A percentile compares a stretch with the other conserved stretches of the same genome.
These are phyloP conservation scores for Dipodomys ordii DNA, from an alignment of 2,113 vertebrate genomes.

Conservation along the genomic window DNA sequence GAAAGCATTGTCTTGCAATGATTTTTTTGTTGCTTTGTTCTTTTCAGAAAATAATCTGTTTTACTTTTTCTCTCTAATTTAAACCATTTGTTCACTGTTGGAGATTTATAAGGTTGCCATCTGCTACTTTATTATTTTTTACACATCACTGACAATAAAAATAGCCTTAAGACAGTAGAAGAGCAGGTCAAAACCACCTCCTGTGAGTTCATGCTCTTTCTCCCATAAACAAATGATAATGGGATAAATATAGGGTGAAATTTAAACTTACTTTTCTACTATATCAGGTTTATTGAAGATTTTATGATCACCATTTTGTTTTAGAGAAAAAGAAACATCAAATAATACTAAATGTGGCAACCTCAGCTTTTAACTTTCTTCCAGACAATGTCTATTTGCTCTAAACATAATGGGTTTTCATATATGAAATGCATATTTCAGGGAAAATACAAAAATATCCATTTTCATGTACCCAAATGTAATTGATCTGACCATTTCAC, in stretches of 20 bases:
- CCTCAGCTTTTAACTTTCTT: background rate
- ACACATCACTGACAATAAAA: slow-evolving; percentile 64
- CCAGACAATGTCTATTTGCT: background rate
- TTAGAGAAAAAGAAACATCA: slow-evolving; percentile 4
- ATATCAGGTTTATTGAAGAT: background rate
- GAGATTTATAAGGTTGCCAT: slow-evolving; percentile 71
- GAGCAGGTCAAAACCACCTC: slow-evolving; percentile 50
- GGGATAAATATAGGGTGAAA: background rate
- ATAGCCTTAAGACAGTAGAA: slow-evolving; percentile 47
- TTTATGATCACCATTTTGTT: background rate
- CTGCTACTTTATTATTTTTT: slow-evolving; percentile 65
- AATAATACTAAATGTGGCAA: background rate
- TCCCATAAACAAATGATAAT: background rate
- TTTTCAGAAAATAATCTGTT: slow-evolving; percentile 74
- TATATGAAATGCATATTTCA: background rate
- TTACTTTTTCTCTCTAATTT: slow-evolving; percentile 79
- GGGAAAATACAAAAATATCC: slow-evolving; percentile 30
- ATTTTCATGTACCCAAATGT: background rate
- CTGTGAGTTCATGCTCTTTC: slow-evolving; percentile 8
- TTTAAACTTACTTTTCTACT: background rate
- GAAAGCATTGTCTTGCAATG: slow-evolving; percentile 60
- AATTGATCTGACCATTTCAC: slow-evolving; percentile 17
- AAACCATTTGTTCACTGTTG: slow-evolving; percentile 73
- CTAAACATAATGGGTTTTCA: background rate
- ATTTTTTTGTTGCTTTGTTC: background rate